Evolutionary conservation across 1,140 invertebrate species (phyloP), one percentile per base, ranked within the genome.

Genomic region (Sitophilus oryzae): DNA sequence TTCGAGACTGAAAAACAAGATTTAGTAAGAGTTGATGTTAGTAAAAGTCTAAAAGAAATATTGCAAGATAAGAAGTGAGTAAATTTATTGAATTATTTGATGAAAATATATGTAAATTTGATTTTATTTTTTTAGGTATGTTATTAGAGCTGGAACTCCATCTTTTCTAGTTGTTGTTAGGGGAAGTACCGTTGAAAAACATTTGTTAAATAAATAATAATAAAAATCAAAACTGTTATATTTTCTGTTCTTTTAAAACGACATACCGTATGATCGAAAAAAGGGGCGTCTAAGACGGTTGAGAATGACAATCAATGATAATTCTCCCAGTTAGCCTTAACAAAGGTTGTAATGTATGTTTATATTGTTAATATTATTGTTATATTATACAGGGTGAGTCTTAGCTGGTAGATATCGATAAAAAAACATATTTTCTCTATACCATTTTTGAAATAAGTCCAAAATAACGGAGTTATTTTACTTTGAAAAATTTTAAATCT

Each of bases 1-100:
- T 93, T 83, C 73, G 89, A 93, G 74, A 82, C 88, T 61, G 75
- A 83, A 49, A 83, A 80, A 66, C 74, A 71, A 49, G 78, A 77
- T 61, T 71, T 90, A 2, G 78, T 84, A 66, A 74, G 79, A 62
- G 74, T 91, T 11, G 71, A 83, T 57, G 66, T 76, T 0, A 71
- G 72, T 9, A 74, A 76, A 51, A 81, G 81, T 1, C 73, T 93
- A 3, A 68, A 75, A 8, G 73, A 86, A 58, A 77, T 86, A 52
- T 71, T 93, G 36, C 71, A 74, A 50, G 69, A 81, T 47, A 74
- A 83, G 63, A 79, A 77, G 82, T 87, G 72, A 72, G 64, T 59
- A 20, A 22, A 10, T 48, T 52, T 46, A 40, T 35, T 48, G 35
- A 15, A 48, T 14, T 21, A 44, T 10, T 37, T 22, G 48, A 40